A percentile compares a stretch with the other conserved stretches of the same genome.
Evolutionary conservation across 1,140 invertebrate genomes (phyloP).

Genomic region (Diploscapter pachys): DNA sequence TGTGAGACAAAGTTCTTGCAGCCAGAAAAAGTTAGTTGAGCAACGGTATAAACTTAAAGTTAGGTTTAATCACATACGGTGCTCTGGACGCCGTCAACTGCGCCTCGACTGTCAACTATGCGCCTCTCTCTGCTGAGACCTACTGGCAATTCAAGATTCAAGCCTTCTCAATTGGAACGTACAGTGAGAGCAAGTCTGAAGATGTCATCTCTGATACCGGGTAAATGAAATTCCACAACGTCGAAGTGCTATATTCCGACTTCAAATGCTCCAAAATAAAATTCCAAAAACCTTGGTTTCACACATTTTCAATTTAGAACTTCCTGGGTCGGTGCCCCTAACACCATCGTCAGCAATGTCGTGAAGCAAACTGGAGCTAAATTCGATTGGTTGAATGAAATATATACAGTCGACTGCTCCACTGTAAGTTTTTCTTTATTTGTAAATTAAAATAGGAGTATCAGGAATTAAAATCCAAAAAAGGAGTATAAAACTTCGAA

Average conservation of each 20-base stretch:
- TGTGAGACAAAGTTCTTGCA: not conserved
- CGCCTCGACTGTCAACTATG: slow-evolving; percentile 40
- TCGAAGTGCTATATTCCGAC: too few species aligned
- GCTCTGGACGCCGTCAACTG: slow-evolving; percentile 44
- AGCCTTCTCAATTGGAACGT: slow-evolving; percentile 38
- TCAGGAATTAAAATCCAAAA: too few species aligned
- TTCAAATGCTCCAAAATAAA: too few species aligned
- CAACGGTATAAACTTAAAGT: not conserved
- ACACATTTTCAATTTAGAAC: slow-evolving; percentile 7
- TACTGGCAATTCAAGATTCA: slow-evolving; percentile 48
- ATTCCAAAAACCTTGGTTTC: too few species aligned
- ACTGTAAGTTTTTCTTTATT: not conserved
- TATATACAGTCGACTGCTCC: slow-evolving; percentile 41
- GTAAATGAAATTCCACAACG: too few species aligned
- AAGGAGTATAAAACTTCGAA: too few species aligned
- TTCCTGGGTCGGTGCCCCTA: slow-evolving; percentile 37
- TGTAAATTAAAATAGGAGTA: too few species aligned
- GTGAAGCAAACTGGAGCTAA: slow-evolving; percentile 38
- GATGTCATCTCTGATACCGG: slow-evolving; percentile 50
- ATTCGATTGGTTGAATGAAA: slow-evolving; percentile 32
- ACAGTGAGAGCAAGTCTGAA: slow-evolving; percentile 32
- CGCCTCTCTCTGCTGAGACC: slow-evolving; percentile 38
- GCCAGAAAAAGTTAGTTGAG: too few species aligned
- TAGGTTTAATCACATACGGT: slow-evolving; percentile 49
- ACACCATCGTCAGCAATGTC: slow-evolving; percentile 28